A percentile compares a stretch with the other conserved stretches of the same genome.
Conservation (phyloP, 2,888 invertebrate species). For the Calameuta filiformis region DNA sequence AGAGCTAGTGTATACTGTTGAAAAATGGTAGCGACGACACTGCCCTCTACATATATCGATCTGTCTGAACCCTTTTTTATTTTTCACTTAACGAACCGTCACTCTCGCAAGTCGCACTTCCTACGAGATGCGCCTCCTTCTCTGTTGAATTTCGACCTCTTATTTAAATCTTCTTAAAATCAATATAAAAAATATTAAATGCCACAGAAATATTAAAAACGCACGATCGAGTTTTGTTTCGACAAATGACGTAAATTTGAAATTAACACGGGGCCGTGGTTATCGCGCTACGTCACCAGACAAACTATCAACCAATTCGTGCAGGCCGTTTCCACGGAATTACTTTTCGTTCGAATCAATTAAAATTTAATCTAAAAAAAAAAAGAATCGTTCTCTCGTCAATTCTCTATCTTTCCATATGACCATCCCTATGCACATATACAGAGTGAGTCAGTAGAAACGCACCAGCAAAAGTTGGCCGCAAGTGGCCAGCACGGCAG, state of each 20-base stretch:
- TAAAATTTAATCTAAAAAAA: neutral
- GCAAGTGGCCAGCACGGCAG: too few relatives aligned
- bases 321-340: neutral
- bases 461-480: too few relatives aligned
- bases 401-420: neutral
- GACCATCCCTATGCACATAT: neutral
- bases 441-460: too few relatives aligned
- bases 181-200: too few relatives aligned
- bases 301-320: neutral
- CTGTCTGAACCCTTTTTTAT: neutral
- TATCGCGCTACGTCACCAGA: neutral
- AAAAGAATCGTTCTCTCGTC: neutral
- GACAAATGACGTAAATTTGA: neutral
- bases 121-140: neutral
- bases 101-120: neutral
- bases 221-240: neutral
- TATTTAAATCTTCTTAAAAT: too few relatives aligned
- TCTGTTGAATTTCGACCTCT: too few relatives aligned
- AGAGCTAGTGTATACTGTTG: neutral
- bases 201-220: neutral
- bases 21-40: neutral
- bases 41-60: neutral
- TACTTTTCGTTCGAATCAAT: neutral
- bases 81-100: neutral
- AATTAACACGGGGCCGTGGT: neutral